phyloP scores from a whole-genome alignment of 2,113 vertebrate species.

The Trogon melanurus region DNA sequence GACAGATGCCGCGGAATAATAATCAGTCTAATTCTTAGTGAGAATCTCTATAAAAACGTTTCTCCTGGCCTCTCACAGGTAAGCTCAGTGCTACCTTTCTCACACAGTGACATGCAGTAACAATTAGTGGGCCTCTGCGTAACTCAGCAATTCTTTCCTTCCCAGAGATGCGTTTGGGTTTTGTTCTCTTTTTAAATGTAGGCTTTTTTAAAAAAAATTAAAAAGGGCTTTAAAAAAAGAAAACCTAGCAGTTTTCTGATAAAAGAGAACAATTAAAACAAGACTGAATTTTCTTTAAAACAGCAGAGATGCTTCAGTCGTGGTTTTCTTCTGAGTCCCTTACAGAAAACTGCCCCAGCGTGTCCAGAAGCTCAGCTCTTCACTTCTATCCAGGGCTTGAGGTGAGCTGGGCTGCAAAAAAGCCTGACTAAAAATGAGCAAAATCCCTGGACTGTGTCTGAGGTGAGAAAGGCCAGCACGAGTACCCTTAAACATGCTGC shows the following conservation, averaged over 20 bases:
- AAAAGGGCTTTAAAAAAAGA: background rate
- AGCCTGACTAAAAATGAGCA: background rate
- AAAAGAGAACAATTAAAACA: background rate
- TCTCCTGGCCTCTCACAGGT: background rate
- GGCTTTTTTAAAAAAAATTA: background rate
- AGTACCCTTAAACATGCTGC: background rate
- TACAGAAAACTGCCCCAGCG: background rate
- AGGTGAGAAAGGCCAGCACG: background rate
- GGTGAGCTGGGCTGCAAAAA: background rate
- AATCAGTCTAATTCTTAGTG: slow-evolving; percentile 44
- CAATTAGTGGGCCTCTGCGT: background rate
- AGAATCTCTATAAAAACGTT: slow-evolving; percentile 18
- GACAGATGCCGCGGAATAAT: slow-evolving; percentile 44
- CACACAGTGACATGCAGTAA: background rate
- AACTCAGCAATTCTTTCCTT: slow-evolving; percentile 7
- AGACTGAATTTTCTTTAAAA: background rate
- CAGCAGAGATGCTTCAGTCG: background rate
- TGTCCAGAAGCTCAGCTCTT: background rate
- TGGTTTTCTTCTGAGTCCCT: background rate
- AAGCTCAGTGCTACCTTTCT: background rate
- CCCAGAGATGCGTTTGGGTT: background rate
- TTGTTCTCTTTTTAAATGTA: background rate
- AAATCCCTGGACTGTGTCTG: background rate
- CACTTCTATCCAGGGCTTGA: background rate
- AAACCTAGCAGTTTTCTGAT: background rate